Base-by-base conservation (phyloP, 2,888 invertebrate genomes). In the Trimorus sp. region DNA sequence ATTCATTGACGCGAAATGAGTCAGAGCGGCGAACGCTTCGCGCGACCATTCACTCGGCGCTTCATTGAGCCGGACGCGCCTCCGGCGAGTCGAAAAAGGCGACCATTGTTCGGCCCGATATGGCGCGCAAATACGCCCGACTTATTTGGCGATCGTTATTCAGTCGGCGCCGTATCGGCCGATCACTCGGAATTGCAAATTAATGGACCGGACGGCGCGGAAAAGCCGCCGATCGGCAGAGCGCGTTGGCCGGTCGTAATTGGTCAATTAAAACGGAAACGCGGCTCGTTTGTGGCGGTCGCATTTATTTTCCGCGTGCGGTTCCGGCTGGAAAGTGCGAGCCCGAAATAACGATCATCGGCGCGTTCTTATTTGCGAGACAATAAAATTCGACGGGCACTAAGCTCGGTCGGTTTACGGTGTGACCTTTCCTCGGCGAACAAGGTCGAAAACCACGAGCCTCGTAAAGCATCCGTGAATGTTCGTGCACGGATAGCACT, bases 401-500 rank as follows among this genome's bases (percentile, higher is more conserved):
- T 71, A 70, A 79, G 80, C 79, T 77, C 68, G 11, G 54, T 45
- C 66, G 84, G 79, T 82, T 79, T 71, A 84, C 65, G 68, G 82
- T 87, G 86, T 86, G 87, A 89, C 88, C 87, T 89, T 87, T 88
- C 85, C 85, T 83, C 71, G 83, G 79, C 56, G 87, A 87, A 89
- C 88, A 89, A 89, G 88, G 89, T 87, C 88, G 87, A 84, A 84
- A 83, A 85, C 86, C 84, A 76, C 75, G 76, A 82, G 81, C 82
- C 84, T 87, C 87, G 86, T 87, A 87, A 88, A 89, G 85, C 86
- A 89, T 89, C 86, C 83, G 87, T 83, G 85, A 88, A 87, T 86
- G 87, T 86, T 87, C 86, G 86, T 86, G 88, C 88, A 88, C 88
- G 89, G 88, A 87, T 88, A 87, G 86, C 85, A 89, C 89, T 87